Conservation (phyloP, 2,113 vertebrate genomes). For the Xyliphius kryptos region DNA sequence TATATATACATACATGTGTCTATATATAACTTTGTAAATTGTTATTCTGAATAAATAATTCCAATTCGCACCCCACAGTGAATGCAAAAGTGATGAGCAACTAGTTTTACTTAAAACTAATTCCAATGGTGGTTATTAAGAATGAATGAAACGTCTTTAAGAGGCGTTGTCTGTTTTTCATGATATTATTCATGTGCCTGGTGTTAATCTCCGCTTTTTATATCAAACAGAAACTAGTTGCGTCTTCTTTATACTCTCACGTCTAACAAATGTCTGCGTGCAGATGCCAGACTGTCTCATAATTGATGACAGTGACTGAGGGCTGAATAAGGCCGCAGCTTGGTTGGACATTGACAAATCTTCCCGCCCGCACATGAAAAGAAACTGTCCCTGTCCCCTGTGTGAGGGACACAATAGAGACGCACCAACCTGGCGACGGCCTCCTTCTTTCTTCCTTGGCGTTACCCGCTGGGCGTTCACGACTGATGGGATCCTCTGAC, state of each 20-base stretch:
- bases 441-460: slow-evolving; percentile 58
- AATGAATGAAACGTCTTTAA: too few relatives aligned
- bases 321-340: slow-evolving; percentile 41
- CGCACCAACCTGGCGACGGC: slow-evolving; percentile 63
- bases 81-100: too few relatives aligned
- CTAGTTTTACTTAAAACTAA: too few relatives aligned
- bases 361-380: slow-evolving; percentile 49
- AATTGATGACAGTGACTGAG: slow-evolving; percentile 31
- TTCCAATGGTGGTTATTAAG: too few relatives aligned
- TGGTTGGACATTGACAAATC: slow-evolving; percentile 64
- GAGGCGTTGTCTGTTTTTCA: too few relatives aligned
- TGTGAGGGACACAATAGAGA: slow-evolving; percentile 62
- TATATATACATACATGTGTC: too few relatives aligned
- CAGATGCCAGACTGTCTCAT: slow-evolving; percentile 41
- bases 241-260: background rate
- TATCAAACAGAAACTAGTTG: slow-evolving; percentile 1
- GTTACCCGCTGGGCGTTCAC: slow-evolving; percentile 30
- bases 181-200: too few relatives aligned
- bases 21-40: too few relatives aligned
- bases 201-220: background rate
- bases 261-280: slow-evolving; percentile 29
- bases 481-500: slow-evolving; percentile 28
- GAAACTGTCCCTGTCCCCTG: slow-evolving; percentile 54
- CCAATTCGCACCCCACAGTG: too few relatives aligned
- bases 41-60: too few relatives aligned